Evolutionary conservation across 1,140 invertebrate species (phyloP).

Genomic region (Aplysia californica): DNA sequence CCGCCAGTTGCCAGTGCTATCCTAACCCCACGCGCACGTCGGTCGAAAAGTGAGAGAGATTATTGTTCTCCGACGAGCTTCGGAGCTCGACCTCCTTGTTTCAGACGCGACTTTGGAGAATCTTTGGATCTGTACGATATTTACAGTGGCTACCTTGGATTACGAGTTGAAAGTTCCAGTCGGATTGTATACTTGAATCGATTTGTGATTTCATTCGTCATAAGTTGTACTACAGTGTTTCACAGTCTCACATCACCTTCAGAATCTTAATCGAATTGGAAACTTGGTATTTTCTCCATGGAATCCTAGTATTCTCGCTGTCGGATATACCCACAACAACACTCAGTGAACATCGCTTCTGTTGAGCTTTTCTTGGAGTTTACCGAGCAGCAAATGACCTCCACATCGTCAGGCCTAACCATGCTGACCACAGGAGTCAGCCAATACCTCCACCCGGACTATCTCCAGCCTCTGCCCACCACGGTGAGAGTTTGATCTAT

Average conservation of each 20-base stretch:
- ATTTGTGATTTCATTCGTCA: neutral
- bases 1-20: neutral
- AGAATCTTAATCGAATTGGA: neutral
- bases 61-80: neutral
- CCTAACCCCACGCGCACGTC: neutral
- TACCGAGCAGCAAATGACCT: slow-evolving; percentile 28
- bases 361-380: neutral
- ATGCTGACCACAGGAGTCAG: slow-evolving; percentile 57
- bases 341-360: neutral
- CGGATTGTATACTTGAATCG: neutral
- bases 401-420: slow-evolving; percentile 33
- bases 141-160: neutral
- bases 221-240: neutral
- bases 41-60: neutral
- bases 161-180: too few relatives aligned
- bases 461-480: slow-evolving; percentile 65
- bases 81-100: neutral
- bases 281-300: neutral
- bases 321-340: neutral
- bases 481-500: slow-evolving; percentile 53
- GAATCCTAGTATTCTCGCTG: neutral
- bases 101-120: neutral
- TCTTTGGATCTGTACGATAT: neutral
- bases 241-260: neutral
- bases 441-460: slow-evolving; percentile 66